Conservation (phyloP, 2,113 vertebrate species). For the Platysteira castanea region DNA sequence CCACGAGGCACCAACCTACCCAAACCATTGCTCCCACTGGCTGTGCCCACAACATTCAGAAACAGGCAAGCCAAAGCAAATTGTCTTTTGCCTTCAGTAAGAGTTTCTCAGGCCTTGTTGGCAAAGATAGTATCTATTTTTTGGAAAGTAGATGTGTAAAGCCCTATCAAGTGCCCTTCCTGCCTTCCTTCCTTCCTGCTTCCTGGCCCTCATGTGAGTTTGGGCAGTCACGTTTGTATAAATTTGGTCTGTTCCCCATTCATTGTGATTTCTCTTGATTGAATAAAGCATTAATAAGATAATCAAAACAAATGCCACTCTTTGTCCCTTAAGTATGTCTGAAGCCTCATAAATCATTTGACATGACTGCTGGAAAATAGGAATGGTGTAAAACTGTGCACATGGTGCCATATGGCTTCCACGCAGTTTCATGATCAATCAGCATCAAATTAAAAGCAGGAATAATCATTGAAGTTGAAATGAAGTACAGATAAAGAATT, state of each 20-base stretch:
- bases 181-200: background rate
- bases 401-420: conserved; percentile 2
- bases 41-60: accelerated
- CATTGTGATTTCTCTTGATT: conserved; percentile 41
- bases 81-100: background rate
- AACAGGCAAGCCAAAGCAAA: background rate
- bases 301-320: conserved; percentile 66
- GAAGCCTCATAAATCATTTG: background rate
- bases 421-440: conserved; percentile 15
- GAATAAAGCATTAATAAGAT: conserved; percentile 66
- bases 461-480: conserved; percentile 57
- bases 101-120: background rate
- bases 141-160: background rate
- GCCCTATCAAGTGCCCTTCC: background rate
- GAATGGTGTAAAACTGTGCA: background rate
- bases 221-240: background rate
- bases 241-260: conserved; percentile 31
- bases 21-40: background rate
- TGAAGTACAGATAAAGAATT: conserved; percentile 53
- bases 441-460: conserved; percentile 64
- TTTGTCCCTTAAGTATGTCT: background rate
- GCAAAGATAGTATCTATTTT: background rate
- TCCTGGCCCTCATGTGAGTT: background rate
- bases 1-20: background rate
- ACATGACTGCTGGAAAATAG: background rate